phyloP scores from a whole-genome alignment of 2,113 vertebrate genomes.

The Rhipidura dahli region DNA sequence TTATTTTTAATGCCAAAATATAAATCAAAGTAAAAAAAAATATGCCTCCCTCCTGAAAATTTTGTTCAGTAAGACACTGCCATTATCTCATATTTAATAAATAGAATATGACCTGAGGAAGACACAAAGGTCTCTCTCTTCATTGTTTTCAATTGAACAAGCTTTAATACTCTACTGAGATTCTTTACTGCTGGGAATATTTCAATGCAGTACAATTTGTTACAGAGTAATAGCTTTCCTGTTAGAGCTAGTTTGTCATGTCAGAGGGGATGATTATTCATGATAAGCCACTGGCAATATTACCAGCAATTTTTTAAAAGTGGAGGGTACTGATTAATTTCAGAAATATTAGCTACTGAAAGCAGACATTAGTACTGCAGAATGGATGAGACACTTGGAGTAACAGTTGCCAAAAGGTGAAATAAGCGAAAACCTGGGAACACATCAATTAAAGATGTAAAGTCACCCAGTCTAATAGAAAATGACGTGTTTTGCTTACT shows the following conservation, averaged over 20 bases:
- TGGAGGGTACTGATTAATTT: background rate
- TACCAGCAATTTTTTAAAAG: background rate
- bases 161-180: background rate
- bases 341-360: constrained; percentile 9
- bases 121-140: background rate
- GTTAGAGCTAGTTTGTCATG: background rate
- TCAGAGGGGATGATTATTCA: background rate
- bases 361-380: background rate
- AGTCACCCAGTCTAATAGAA: background rate
- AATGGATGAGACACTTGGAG: background rate
- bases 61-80: background rate
- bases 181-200: background rate
- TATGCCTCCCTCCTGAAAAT: background rate
- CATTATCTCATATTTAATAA: background rate
- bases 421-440: background rate
- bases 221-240: constrained; percentile 20
- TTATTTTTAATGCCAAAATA: background rate
- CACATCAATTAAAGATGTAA: background rate
- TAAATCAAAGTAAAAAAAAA: background rate
- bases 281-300: background rate
- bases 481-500: background rate
- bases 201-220: background rate
- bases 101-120: background rate
- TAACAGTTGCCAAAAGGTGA: background rate
- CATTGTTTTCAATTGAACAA: background rate